Evolutionary conservation across 2,113 vertebrate genomes (phyloP).

Genomic region (Jacana jacana): DNA sequence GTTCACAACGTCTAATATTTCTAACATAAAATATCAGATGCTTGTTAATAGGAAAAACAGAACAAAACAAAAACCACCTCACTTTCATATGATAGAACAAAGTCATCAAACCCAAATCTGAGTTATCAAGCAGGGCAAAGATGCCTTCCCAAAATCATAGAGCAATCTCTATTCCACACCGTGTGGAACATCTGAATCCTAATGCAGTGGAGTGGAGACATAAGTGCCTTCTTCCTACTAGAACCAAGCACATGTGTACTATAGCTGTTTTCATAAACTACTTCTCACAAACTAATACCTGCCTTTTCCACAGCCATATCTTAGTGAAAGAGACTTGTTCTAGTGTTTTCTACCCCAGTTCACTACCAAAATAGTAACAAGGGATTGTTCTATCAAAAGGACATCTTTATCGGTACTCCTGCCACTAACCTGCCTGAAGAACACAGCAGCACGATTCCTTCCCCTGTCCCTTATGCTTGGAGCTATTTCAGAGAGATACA

Average conservation of each 20-base stretch:
- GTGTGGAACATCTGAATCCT: background rate
- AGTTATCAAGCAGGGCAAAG: background rate
- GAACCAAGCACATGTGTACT: background rate
- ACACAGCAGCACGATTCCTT: background rate
- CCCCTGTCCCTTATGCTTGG: background rate
- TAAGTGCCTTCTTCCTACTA: background rate
- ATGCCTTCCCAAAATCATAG: background rate
- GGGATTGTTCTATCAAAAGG: background rate
- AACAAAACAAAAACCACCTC: no score
- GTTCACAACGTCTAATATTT: background rate
- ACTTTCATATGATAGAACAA: background rate
- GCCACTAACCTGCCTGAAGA: background rate
- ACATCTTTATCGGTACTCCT: background rate
- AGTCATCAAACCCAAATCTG: background rate
- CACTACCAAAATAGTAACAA: background rate
- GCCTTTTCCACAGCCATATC: background rate
- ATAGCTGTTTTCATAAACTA: background rate
- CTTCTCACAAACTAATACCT: background rate
- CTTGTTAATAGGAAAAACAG: background rate
- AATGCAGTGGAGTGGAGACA: background rate
- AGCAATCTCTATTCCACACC: background rate
- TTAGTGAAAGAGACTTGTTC: background rate
- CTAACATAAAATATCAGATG: background rate
- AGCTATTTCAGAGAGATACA: background rate
- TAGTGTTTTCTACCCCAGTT: background rate